Percentiles rank a stretch among this genome's conserved stretches.
phyloP scores from a whole-genome alignment of 2,797 vertebrate species.

The Cossypha polioptera region DNA sequence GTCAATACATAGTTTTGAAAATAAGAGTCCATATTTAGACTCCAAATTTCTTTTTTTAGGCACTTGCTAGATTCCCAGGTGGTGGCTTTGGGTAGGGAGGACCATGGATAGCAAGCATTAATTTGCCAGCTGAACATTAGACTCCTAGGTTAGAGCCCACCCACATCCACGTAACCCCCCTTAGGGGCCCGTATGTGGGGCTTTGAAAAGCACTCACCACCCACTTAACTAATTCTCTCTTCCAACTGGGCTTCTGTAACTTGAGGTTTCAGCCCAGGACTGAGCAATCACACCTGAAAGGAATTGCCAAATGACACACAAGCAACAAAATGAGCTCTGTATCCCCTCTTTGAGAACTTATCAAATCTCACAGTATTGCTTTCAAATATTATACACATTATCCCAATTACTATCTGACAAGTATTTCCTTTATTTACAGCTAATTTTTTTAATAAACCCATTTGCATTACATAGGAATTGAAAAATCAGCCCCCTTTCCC shows the following conservation, averaged over 20 bases:
- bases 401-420: neutral
- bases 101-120: neutral
- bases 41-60: neutral
- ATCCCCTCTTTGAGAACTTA: neutral
- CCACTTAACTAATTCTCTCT: neutral
- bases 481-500: neutral
- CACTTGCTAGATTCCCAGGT: neutral
- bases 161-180: neutral
- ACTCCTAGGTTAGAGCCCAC: neutral
- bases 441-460: neutral
- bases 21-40: neutral
- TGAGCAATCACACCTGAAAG: neutral
- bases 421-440: neutral
- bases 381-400: neutral
- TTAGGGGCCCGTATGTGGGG: neutral
- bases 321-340: neutral
- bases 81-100: neutral
- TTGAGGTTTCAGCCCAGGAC: neutral
- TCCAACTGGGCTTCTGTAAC: neutral
- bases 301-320: neutral
- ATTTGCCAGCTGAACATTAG: neutral
- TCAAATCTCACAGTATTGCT: neutral
- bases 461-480: neutral
- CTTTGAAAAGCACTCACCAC: neutral
- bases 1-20: neutral